These are phyloP conservation scores for Pollenia angustigena DNA, from an alignment of 2,888 invertebrate genomes.

Conservation along the genomic window DNA sequence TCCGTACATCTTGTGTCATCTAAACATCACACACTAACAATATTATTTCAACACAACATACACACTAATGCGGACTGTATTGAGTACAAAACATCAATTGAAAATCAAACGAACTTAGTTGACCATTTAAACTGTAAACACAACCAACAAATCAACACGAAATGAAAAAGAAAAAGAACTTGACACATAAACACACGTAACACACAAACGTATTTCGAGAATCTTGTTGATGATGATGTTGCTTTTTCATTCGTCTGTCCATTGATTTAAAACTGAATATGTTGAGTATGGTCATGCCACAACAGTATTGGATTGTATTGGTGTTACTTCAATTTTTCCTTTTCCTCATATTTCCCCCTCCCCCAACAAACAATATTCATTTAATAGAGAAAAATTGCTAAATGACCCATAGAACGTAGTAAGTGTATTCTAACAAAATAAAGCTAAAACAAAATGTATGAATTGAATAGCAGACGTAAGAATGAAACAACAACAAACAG, in stretches of 20 bases:
- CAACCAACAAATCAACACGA: background rate
- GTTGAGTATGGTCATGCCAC: slow-evolving; percentile 67
- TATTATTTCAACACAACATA: background rate
- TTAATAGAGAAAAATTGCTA: too few species aligned
- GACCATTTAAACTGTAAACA: slow-evolving; percentile 66
- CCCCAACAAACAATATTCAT: too few species aligned
- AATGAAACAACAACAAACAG: background rate
- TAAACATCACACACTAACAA: slow-evolving; percentile 31
- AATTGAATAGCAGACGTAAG: slow-evolving; percentile 16
- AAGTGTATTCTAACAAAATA: too few species aligned
- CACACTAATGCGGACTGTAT: slow-evolving; percentile 1
- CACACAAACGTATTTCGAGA: background rate
- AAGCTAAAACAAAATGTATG: background rate
- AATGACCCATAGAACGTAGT: too few species aligned
- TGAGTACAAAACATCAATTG: slow-evolving; percentile 56
- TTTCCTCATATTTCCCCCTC: background rate
- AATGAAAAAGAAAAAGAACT: too few species aligned
- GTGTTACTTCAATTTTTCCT: background rate
- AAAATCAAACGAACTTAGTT: slow-evolving; percentile 66
- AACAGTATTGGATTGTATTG: slow-evolving; percentile 36
- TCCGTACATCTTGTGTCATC: slow-evolving; percentile 26
- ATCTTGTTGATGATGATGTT: slow-evolving; percentile 8
- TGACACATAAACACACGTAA: background rate
- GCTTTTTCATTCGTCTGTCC: slow-evolving; percentile 25
- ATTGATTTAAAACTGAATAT: slow-evolving; percentile 10